Evolutionary conservation across 2,797 vertebrate genomes (phyloP).

Genomic region (Tokudaia muenninki): DNA sequence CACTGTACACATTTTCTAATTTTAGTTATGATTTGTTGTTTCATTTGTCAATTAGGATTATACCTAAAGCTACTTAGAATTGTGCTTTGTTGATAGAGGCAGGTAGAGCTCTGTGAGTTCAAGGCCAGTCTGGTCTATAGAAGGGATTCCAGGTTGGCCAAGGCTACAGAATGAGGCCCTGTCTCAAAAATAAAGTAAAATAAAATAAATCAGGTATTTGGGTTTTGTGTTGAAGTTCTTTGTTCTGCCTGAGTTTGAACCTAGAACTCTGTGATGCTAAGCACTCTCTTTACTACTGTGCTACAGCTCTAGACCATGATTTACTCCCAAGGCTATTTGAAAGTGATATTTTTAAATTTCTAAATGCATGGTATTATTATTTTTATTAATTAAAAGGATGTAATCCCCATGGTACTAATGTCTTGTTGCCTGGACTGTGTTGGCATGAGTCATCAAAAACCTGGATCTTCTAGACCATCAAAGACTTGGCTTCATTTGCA

Average conservation of each 20-base stretch:
- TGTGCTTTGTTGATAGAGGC: not conserved
- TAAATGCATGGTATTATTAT: not conserved
- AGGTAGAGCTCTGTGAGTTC: not conserved
- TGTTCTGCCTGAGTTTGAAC: not conserved
- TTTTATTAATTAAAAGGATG: not conserved
- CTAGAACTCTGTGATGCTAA: not conserved
- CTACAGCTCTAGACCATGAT: not conserved
- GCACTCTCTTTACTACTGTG: not conserved
- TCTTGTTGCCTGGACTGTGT: not conserved
- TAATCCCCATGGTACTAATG: not conserved
- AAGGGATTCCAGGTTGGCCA: not conserved
- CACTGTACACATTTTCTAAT: not conserved
- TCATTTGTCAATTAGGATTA: not conserved
- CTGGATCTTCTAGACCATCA: not conserved
- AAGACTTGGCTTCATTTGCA: not conserved
- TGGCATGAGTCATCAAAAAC: not conserved
- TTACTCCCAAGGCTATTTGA: not conserved
- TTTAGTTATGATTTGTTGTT: slow-evolving; percentile 26
- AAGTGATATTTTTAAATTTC: not conserved
- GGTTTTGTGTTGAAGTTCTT: not conserved
- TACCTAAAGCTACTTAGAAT: slow-evolving; percentile 24
- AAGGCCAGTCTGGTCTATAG: not conserved
- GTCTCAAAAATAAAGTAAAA: not conserved
- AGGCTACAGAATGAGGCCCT: not conserved
- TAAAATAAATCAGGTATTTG: not conserved